Evolutionary conservation across 1,140 invertebrate genomes (phyloP).

Genomic region (Samia ricini): DNA sequence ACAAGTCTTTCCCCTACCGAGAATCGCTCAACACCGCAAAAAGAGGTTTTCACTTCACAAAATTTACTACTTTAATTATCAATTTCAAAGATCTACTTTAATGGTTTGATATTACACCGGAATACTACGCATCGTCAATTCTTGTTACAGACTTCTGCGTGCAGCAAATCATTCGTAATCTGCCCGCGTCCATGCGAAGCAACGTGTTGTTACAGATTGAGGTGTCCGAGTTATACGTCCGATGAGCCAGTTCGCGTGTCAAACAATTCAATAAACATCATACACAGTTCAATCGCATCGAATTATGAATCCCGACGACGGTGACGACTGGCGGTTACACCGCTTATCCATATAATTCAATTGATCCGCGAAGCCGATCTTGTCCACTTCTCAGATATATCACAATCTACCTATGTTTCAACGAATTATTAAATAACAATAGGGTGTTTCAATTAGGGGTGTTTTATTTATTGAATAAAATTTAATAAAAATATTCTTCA

Average conservation of each 20-base stretch:
- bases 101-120: too few relatives aligned
- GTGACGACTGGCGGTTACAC: slow-evolving; percentile 15
- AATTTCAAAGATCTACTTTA: too few relatives aligned
- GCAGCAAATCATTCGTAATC: background rate
- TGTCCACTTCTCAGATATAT: background rate
- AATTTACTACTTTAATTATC: too few relatives aligned
- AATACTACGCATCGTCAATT: too few relatives aligned
- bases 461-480: too few relatives aligned
- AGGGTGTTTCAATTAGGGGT: too few relatives aligned
- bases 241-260: slow-evolving; percentile 25
- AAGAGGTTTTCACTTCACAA: too few relatives aligned
- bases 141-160: too few relatives aligned
- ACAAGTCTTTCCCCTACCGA: too few relatives aligned
- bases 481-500: too few relatives aligned
- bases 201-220: background rate
- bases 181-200: background rate
- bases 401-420: too few relatives aligned
- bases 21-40: too few relatives aligned
- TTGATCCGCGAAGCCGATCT: slow-evolving; percentile 15
- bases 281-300: slow-evolving; percentile 28
- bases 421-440: background rate
- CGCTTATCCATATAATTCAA: slow-evolving; percentile 17
- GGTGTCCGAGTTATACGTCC: background rate
- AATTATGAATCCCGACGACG: slow-evolving; percentile 27
- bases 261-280: slow-evolving; percentile 43